These are phyloP conservation scores for Microdon myrmicae DNA, from an alignment of 2,888 invertebrate genomes.

Conservation along the genomic window DNA sequence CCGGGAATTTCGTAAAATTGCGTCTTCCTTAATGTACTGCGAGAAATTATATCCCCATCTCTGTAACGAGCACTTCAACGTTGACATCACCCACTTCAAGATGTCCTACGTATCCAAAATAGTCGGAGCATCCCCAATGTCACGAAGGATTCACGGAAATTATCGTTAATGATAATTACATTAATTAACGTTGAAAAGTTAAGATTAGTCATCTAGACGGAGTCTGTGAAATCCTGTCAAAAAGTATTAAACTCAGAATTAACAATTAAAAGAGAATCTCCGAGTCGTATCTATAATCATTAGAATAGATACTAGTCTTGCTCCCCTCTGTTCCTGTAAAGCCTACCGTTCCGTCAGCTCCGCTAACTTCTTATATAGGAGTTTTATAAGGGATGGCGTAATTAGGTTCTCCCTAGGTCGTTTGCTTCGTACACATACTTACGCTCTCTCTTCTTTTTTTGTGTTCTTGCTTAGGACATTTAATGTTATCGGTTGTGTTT, in stretches of 20 bases:
- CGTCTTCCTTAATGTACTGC: too few relatives aligned
- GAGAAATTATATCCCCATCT: too few relatives aligned
- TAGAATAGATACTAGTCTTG: constrained; percentile 32
- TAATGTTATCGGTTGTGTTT: background rate
- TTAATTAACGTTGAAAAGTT: constrained; percentile 50
- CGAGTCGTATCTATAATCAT: constrained; percentile 28
- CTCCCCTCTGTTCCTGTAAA: too few relatives aligned
- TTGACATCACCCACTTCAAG: too few relatives aligned
- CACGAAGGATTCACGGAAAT: constrained; percentile 37
- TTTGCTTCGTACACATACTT: too few relatives aligned
- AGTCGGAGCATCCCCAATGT: constrained; percentile 9
- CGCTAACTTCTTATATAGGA: constrained; percentile 25
- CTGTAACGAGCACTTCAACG: too few relatives aligned
- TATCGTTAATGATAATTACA: constrained; percentile 46
- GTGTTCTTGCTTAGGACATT: background rate
- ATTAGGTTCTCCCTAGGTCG: constrained; percentile 30
- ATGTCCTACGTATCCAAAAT: too few relatives aligned
- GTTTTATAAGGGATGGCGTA: constrained; percentile 23
- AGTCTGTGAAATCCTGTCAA: constrained; percentile 40
- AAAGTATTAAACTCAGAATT: constrained; percentile 41
- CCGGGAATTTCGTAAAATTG: too few relatives aligned
- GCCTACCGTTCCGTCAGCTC: constrained; percentile 20
- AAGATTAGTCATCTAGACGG: constrained; percentile 29
- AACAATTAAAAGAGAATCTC: constrained; percentile 26
- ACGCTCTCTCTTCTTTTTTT: constrained; percentile 2